Conservation (phyloP, 1,140 invertebrate species). For the Saxidomus purpurata region DNA sequence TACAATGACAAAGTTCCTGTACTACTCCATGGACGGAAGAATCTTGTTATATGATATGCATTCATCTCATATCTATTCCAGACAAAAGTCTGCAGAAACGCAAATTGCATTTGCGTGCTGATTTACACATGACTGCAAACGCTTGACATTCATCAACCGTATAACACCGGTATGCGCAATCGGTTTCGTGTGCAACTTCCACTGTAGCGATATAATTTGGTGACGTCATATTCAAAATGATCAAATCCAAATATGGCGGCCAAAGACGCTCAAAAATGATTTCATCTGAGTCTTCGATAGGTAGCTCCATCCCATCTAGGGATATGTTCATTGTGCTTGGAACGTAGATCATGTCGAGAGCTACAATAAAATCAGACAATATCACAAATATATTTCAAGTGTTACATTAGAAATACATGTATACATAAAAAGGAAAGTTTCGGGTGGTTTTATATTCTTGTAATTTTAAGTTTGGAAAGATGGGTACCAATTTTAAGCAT, state of each 20-base stretch:
- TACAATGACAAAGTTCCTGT: too few relatives aligned
- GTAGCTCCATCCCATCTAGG: neutral
- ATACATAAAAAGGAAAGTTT: too few relatives aligned
- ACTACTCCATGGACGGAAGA: neutral
- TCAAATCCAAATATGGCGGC: slow-evolving; percentile 23
- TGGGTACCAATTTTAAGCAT: too few relatives aligned
- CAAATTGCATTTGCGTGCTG: slow-evolving; percentile 39
- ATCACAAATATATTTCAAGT: too few relatives aligned
- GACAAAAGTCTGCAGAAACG: slow-evolving; percentile 48
- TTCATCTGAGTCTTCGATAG: neutral
- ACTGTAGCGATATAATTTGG: slow-evolving; percentile 38
- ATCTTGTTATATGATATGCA: neutral
- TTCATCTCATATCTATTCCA: neutral
- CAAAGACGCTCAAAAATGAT: slow-evolving; percentile 57
- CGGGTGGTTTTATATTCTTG: too few relatives aligned
- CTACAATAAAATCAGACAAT: too few relatives aligned
- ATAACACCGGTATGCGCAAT: slow-evolving; percentile 64
- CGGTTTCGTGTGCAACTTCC: slow-evolving; percentile 56
- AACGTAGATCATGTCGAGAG: slow-evolving; percentile 47
- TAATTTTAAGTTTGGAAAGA: too few relatives aligned
- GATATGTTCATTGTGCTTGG: slow-evolving; percentile 42
- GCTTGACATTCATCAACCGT: slow-evolving; percentile 53
- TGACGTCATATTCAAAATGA: slow-evolving; percentile 27
- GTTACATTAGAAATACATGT: too few relatives aligned
- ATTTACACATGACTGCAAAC: slow-evolving; percentile 55